phyloP scores from a whole-genome alignment of 1,140 invertebrate genomes.

The Lasaia peninsularis region DNA sequence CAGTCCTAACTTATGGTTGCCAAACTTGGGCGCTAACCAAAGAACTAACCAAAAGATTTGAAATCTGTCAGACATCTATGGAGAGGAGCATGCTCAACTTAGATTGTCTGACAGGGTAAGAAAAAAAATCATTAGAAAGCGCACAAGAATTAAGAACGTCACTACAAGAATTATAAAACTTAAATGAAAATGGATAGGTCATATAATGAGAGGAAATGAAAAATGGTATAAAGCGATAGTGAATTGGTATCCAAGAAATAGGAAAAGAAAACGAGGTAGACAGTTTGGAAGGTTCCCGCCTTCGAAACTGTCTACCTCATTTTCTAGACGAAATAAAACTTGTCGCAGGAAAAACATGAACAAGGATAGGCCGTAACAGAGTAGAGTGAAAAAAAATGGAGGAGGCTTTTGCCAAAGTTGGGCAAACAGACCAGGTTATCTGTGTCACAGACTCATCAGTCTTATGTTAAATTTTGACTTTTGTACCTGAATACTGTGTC shows the following conservation, averaged over 20 bases:
- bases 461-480: background rate
- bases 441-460: background rate
- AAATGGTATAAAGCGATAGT: conserved; percentile 4
- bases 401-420: conserved; percentile 6
- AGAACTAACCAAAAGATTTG: too few relatives aligned
- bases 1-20: too few relatives aligned
- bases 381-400: conserved; percentile 4
- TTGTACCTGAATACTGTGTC: too few relatives aligned
- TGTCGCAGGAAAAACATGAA: background rate
- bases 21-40: too few relatives aligned
- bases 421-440: conserved; percentile 10
- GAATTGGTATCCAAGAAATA: background rate
- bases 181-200: conserved; percentile 15
- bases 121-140: background rate
- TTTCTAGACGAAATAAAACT: too few relatives aligned
- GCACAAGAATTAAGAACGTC: too few relatives aligned
- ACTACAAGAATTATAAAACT: conserved; percentile 13
- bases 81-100: conserved; percentile 1
- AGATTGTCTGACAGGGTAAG: background rate
- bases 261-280: too few relatives aligned
- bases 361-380: background rate
- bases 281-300: too few relatives aligned
- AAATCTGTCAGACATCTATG: conserved; percentile 7
- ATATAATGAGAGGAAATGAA: conserved; percentile 6
- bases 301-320: too few relatives aligned